Evolutionary conservation across 2,888 invertebrate genomes (phyloP).

Genomic region (Drosophila colorata): DNA sequence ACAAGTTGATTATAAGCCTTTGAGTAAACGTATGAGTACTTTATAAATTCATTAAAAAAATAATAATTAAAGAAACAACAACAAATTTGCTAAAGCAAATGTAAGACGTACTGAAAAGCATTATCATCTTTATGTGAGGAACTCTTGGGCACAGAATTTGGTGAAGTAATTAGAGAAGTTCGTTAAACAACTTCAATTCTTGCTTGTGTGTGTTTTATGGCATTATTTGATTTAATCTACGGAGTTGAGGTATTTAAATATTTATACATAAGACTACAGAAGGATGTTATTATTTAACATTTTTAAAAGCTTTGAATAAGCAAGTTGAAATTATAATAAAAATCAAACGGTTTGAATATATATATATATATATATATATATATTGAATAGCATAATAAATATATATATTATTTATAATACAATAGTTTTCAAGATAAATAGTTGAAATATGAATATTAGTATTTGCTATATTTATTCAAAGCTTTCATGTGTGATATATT

Average conservation of each 20-base stretch:
- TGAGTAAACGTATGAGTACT: conserved; percentile 27
- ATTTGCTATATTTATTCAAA: too few relatives aligned
- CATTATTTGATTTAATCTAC: conserved; percentile 3
- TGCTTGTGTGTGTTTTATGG: not conserved
- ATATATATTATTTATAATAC: not conserved
- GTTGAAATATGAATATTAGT: too few relatives aligned
- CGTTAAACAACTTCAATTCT: not conserved
- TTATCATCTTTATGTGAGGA: not conserved
- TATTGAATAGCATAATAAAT: not conserved
- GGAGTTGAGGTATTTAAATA: not conserved
- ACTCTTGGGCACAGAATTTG: conserved; percentile 1
- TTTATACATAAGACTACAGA: not conserved
- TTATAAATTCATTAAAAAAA: conserved; percentile 33
- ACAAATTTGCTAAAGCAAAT: conserved; percentile 20
- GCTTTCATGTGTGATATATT: too few relatives aligned
- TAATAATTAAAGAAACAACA: conserved; percentile 20
- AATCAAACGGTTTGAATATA: too few relatives aligned
- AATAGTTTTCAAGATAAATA: too few relatives aligned
- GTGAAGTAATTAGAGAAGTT: conserved; percentile 21
- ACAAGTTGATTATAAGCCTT: conserved; percentile 51
- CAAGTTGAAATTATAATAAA: too few relatives aligned
- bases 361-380: not conserved
- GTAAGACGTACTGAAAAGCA: conserved; percentile 2
- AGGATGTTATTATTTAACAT: not conserved
- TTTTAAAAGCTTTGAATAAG: not conserved